Percentiles rank a stretch among this genome's conserved stretches.
These are phyloP conservation scores for Xanthorhoe spadicearia DNA, from an alignment of 2,888 invertebrate genomes.

Conservation along the genomic window DNA sequence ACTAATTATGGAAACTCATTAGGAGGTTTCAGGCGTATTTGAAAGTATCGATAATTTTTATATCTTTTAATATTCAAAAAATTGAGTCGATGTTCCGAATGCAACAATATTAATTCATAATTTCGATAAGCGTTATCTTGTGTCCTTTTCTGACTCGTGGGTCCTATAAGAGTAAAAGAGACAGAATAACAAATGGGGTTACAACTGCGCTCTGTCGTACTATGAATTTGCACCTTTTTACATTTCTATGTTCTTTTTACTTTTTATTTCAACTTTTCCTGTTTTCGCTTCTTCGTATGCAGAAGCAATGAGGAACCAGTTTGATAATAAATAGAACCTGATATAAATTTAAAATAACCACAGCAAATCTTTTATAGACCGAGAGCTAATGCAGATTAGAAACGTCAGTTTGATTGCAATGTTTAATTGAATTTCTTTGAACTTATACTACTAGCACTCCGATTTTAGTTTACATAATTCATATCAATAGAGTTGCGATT, in stretches of 20 bases:
- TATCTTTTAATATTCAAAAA: background rate
- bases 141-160: background rate
- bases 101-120: constrained; percentile 19
- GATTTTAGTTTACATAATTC: too few relatives aligned
- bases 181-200: background rate
- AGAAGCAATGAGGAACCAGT: constrained; percentile 75
- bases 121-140: background rate
- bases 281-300: constrained; percentile 74
- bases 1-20: background rate
- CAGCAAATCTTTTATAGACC: constrained; percentile 75
- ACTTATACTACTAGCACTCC: too few relatives aligned
- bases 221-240: constrained; percentile 25
- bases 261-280: constrained; percentile 44
- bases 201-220: background rate
- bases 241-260: constrained; percentile 44
- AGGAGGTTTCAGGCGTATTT: background rate
- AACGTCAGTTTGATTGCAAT: background rate
- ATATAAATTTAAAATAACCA: constrained; percentile 59
- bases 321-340: constrained; percentile 36
- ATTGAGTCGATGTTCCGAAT: constrained; percentile 14
- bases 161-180: background rate
- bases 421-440: background rate
- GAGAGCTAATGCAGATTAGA: constrained; percentile 51
- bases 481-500: too few relatives aligned
- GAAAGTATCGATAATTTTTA: background rate